Evolutionary conservation across 2,888 invertebrate genomes (phyloP).

Genomic region (Dascillus cervinus): DNA sequence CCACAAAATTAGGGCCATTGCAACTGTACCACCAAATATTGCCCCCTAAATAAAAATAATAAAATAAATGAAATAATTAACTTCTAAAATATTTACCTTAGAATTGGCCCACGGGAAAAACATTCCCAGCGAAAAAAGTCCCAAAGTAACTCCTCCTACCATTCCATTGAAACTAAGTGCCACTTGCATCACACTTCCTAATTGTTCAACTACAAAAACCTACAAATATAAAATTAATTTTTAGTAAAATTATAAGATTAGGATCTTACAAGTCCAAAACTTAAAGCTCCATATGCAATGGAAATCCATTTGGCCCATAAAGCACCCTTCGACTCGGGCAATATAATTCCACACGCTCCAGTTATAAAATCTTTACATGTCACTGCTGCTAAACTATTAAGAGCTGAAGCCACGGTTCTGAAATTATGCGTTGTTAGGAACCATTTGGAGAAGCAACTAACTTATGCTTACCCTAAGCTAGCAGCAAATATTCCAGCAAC

Average conservation of each 20-base stretch:
- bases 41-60: constrained; percentile 50
- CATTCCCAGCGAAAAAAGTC: constrained; percentile 82
- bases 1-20: constrained; percentile 51
- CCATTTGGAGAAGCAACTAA: constrained; percentile 1
- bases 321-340: constrained; percentile 72
- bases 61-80: constrained; percentile 3
- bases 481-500: constrained; percentile 95
- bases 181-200: constrained; percentile 84
- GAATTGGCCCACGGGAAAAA: constrained; percentile 81
- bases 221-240: constrained; percentile 15
- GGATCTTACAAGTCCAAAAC: constrained; percentile 51
- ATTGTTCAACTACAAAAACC: constrained; percentile 77
- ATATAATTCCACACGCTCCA: constrained; percentile 60
- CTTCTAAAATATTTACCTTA: constrained; percentile 47
- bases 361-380: constrained; percentile 81
- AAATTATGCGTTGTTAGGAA: not conserved
- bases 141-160: constrained; percentile 81
- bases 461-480: constrained; percentile 75
- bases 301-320: constrained; percentile 63
- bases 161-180: constrained; percentile 84
- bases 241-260: constrained; percentile 1
- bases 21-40: constrained; percentile 54
- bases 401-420: constrained; percentile 91
- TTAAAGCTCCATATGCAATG: constrained; percentile 56
- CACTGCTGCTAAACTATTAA: constrained; percentile 88